These are phyloP conservation scores for Loxodonta africana DNA, from an alignment of 2,113 vertebrate genomes.

Conservation along the genomic window DNA sequence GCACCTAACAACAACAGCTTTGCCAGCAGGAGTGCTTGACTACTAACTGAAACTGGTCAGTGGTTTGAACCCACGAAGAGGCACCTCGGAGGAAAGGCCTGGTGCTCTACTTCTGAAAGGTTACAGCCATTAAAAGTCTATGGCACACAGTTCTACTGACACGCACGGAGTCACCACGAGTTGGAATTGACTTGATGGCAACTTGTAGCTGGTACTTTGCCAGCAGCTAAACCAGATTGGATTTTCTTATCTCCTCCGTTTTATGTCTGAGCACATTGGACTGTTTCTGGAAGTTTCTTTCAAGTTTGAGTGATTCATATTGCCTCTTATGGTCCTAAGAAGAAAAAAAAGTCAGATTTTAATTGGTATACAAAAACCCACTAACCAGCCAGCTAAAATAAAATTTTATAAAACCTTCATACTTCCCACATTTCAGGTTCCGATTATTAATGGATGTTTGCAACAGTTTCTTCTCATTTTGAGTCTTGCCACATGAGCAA, in stretches of 20 bases:
- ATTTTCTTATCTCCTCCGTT: slow-evolving; percentile 94
- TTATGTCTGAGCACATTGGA: slow-evolving; percentile 95
- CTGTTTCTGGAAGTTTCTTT: slow-evolving; percentile 97
- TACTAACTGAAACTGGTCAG: background rate
- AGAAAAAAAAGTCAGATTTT: slow-evolving; percentile 48
- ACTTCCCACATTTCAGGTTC: no score
- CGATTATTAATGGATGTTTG: no score
- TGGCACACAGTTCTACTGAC: background rate
- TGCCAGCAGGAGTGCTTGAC: background rate
- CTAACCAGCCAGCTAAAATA: background rate
- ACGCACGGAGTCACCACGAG: background rate
- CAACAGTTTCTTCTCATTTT: no score
- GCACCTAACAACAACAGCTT: no score
- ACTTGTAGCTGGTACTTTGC: background rate
- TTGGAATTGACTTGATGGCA: background rate
- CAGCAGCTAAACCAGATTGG: background rate
- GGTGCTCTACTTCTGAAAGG: background rate
- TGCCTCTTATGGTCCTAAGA: slow-evolving; percentile 97
- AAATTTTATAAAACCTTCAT: background rate
- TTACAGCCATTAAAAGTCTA: background rate
- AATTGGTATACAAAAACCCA: background rate
- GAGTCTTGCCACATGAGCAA: no score
- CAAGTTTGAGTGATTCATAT: slow-evolving; percentile 96
- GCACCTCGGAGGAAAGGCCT: background rate
- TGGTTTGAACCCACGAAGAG: background rate